Percentiles rank a stretch among this genome's conserved stretches.
Evolutionary conservation across 2,113 vertebrate genomes (phyloP).

Genomic region (Gulo gulo): DNA sequence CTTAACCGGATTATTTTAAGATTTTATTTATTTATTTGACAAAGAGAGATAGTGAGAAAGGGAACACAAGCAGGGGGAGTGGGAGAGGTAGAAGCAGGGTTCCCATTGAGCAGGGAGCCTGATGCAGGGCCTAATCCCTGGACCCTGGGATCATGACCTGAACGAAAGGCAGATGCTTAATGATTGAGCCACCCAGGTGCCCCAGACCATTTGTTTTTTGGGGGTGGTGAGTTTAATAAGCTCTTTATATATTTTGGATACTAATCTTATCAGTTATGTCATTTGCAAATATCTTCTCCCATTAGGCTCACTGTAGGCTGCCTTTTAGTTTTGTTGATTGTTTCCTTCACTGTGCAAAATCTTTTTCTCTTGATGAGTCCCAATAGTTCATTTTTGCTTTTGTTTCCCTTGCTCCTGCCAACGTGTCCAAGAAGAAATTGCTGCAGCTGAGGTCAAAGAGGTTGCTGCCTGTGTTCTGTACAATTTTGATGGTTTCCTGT

Average conservation of each 20-base stretch:
- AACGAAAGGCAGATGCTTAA: too few species aligned
- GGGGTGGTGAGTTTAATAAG: not conserved
- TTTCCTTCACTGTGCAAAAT: not conserved
- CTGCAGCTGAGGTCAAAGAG: not conserved
- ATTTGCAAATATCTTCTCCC: not conserved
- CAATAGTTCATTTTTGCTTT: not conserved
- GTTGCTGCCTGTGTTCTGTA: not conserved
- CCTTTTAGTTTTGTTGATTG: not conserved
- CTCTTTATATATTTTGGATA: not conserved
- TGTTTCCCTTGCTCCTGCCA: not conserved
- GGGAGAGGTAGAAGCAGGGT: too few species aligned
- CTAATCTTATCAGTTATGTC: not conserved
- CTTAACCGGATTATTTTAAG: not conserved
- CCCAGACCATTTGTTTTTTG: not conserved
- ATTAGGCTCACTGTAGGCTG: not conserved
- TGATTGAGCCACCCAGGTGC: too few species aligned
- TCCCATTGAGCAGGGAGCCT: too few species aligned
- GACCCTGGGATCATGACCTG: too few species aligned
- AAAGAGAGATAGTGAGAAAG: too few species aligned
- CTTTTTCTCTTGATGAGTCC: not conserved
- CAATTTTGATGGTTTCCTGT: not conserved
- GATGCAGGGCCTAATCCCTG: too few species aligned
- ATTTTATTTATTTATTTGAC: too few species aligned
- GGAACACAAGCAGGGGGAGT: too few species aligned
- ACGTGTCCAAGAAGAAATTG: not conserved